Evolutionary conservation across 2,797 vertebrate genomes (phyloP).

Genomic region (Danio tinwini): DNA sequence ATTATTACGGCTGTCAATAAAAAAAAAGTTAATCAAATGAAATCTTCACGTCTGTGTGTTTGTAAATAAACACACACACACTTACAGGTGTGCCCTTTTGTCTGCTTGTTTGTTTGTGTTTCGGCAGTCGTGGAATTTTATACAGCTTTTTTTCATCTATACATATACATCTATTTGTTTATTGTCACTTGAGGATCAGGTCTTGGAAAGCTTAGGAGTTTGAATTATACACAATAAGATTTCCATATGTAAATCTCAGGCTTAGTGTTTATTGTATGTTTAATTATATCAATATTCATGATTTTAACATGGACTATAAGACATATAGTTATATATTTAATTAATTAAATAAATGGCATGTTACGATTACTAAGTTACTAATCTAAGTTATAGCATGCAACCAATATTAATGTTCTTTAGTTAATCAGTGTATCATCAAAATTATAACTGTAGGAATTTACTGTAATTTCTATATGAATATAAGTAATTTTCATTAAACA

Average conservation of each 20-base stretch:
- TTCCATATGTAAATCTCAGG: neutral
- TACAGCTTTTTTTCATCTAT: neutral
- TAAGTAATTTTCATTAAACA: too few species aligned
- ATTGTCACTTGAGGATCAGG: neutral
- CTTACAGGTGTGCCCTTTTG: neutral
- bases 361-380: too few species aligned
- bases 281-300: neutral
- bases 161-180: neutral
- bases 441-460: neutral
- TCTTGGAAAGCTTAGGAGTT: neutral
- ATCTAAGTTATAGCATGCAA: neutral
- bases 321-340: too few species aligned
- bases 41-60: neutral
- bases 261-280: neutral
- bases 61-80: neutral
- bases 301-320: neutral
- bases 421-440: neutral
- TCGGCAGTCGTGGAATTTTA: neutral
- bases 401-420: neutral
- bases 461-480: neutral
- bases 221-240: neutral
- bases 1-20: slow-evolving; percentile 36
- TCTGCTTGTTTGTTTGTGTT: slow-evolving; percentile 7
- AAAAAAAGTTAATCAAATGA: slow-evolving; percentile 26
- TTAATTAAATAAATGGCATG: neutral